Evolutionary conservation across 2,888 invertebrate genomes (phyloP), one percentile per base, ranked within the genome.

Genomic region (Lithophane leautieri): DNA sequence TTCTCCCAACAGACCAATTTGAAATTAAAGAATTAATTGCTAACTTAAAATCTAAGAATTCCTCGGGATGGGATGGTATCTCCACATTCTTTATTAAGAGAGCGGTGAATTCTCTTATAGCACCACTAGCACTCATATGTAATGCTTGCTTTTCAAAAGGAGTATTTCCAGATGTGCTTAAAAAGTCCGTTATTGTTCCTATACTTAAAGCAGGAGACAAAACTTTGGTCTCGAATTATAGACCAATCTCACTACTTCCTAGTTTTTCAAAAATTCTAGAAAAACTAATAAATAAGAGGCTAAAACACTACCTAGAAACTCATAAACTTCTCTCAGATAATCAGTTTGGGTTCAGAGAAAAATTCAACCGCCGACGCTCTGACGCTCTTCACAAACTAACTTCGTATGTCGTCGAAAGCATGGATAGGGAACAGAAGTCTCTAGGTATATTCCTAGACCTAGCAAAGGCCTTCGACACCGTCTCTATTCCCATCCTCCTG

Each of bases 261-360:
- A 28, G 28, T 28, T 58, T 16, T 19, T 28, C 34, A 16, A 58
- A 58, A 58, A 16, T 19, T 58, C 4, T 58, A 9, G 58, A 58
- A 28, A 60, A 60, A 19, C 58, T 28, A 28, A 60, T 28, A 28
- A 60, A 19, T 11, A 28, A 60, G 28, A 60, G 58, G 19, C 28
- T 60, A 34, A 60, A 60, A 34, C 60, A 60, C 60, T 60, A 34
- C 28, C 28, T 60, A 60, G 60, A 60, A 19, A 60, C 28, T 28
- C 28, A 60, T 60, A 60, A 60, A 11, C 58, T 28, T 28, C 28
- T 28, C 28, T 28, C 28, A 28, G 28, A 28, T 28, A 28, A 28
- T 28, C 28, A 28, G 28, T 28, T 28, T 28, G 28, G 28, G 28
- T 28, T 28, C 28, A 28, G 28, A 28, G 28, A 28, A 28, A 28